These are phyloP conservation scores for Imbricaverruca yamaguchii DNA, from an alignment of 2,888 invertebrate species.

Conservation along the genomic window DNA sequence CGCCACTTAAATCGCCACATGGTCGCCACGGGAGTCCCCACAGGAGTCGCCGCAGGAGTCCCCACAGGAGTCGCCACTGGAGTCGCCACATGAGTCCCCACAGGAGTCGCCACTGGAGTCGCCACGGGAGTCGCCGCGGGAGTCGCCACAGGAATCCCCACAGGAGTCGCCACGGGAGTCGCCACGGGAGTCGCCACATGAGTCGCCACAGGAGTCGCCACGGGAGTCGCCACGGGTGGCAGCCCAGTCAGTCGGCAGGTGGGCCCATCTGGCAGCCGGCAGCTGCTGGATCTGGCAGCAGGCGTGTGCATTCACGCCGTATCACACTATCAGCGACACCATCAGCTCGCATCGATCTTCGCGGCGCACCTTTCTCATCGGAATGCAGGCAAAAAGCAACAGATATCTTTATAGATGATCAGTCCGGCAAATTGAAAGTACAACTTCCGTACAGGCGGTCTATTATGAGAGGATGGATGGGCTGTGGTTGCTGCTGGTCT, in stretches of 20 bases:
- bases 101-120: no score
- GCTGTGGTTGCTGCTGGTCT: not conserved
- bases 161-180: no score
- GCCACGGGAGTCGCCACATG: no score
- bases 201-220: no score
- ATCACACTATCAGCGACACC: conserved; percentile 9
- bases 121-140: no score
- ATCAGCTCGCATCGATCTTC: not conserved
- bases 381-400: not conserved
- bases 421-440: conserved; percentile 3
- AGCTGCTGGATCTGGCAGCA: conserved; percentile 10
- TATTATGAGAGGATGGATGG: not conserved
- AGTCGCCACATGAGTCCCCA: no score
- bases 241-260: not conserved
- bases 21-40: no score
- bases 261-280: not conserved
- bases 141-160: no score
- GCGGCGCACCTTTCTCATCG: not conserved
- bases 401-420: conserved; percentile 15
- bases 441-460: not conserved
- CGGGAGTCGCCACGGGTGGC: not conserved
- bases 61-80: no score
- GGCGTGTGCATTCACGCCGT: not conserved
- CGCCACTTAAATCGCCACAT: no score
- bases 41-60: no score